These are phyloP conservation scores for Clarias magur DNA, from an alignment of 2,113 vertebrate genomes.

Conservation along the genomic window DNA sequence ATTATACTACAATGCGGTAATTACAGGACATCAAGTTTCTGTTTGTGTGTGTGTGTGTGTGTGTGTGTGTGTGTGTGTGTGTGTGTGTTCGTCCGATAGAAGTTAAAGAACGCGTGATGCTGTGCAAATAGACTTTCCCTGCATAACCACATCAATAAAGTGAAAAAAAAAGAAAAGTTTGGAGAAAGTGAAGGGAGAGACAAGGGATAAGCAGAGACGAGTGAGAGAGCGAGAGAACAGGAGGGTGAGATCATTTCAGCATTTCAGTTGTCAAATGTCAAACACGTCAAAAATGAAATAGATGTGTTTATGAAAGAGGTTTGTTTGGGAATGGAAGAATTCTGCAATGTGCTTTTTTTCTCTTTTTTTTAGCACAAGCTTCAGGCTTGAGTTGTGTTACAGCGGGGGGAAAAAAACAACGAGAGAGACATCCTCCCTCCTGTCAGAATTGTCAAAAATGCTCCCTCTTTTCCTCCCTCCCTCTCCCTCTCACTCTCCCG, in stretches of 20 bases:
- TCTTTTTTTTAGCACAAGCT: neutral
- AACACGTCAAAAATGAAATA: constrained; percentile 17
- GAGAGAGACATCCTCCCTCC: constrained; percentile 24
- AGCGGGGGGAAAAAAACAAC: neutral
- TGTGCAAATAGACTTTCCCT: neutral
- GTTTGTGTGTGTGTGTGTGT: no score
- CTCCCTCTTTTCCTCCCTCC: constrained; percentile 25
- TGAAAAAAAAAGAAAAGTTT: neutral
- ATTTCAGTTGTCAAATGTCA: constrained; percentile 27
- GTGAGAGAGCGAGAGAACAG: neutral
- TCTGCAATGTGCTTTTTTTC: neutral
- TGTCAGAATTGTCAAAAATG: constrained; percentile 40
- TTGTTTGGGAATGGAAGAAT: neutral
- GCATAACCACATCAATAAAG: neutral
- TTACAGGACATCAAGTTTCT: neutral
- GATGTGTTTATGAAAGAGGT: constrained; percentile 25
- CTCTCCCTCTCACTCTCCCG: neutral
- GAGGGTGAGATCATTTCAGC: constrained; percentile 20
- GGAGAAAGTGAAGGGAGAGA: neutral
- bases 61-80: no score
- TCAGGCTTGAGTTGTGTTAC: constrained; percentile 8
- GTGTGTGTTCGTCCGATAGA: neutral
- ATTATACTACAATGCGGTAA: constrained; percentile 6
- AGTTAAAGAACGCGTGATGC: neutral
- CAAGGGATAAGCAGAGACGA: neutral